Conservation (phyloP, 2,797 vertebrate species). For the Masticophis lateralis region DNA sequence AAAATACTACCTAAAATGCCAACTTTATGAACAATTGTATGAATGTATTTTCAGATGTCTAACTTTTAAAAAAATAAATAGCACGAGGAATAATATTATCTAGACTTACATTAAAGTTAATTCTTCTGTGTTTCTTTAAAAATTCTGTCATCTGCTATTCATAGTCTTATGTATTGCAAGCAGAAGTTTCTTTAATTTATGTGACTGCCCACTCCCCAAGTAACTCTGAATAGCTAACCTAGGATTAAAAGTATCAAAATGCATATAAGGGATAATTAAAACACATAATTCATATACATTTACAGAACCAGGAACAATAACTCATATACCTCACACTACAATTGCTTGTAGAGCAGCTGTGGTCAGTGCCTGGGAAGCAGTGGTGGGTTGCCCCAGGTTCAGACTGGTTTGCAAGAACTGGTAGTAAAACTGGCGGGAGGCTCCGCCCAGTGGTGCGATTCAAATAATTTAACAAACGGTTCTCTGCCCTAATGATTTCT, state of each 20-base stretch:
- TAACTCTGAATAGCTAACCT: background rate
- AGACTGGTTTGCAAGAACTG: no score
- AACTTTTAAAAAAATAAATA: background rate
- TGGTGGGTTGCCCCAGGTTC: no score
- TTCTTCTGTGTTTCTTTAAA: background rate
- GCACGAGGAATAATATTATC: background rate
- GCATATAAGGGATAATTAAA: background rate
- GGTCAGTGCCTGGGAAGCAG: background rate
- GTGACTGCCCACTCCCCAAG: background rate
- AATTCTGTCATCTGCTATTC: background rate
- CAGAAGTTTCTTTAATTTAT: background rate
- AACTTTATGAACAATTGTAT: background rate
- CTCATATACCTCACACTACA: background rate
- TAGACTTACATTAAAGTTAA: background rate
- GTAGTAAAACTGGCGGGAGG: no score
- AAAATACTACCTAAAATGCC: background rate
- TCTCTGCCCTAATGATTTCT: no score
- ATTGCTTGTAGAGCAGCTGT: background rate
- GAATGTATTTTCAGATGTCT: background rate
- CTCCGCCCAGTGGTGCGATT: no score
- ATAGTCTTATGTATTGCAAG: background rate
- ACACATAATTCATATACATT: background rate
- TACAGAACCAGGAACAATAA: background rate
- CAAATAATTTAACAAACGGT: no score
- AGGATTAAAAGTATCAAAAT: background rate